Conservation (phyloP, 1,140 invertebrate genomes). For the Rhyacophila brunnea region DNA sequence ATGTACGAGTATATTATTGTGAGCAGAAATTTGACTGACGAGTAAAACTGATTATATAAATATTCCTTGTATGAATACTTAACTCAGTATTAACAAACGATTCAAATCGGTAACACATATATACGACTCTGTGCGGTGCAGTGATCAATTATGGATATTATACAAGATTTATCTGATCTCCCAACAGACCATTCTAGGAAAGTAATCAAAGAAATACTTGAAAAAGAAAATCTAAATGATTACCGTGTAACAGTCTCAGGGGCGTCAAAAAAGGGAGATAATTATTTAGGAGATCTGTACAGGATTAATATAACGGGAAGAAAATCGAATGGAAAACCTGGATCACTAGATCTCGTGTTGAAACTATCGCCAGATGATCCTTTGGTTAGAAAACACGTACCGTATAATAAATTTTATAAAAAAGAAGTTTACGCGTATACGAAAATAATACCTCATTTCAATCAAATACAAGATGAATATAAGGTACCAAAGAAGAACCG, state of each 20-base stretch:
- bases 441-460: constrained; percentile 40
- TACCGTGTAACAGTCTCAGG: background rate
- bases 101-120: no score
- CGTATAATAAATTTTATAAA: constrained; percentile 3
- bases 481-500: constrained; percentile 31
- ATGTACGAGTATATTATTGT: no score
- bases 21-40: no score
- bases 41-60: no score
- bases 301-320: constrained; percentile 27
- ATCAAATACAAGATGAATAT: constrained; percentile 39
- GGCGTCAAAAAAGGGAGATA: constrained; percentile 40
- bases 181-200: no score
- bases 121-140: no score
- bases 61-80: no score
- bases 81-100: no score
- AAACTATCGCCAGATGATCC: background rate
- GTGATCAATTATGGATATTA: no score
- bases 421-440: constrained; percentile 43
- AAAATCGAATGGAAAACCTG: background rate
- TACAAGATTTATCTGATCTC: no score
- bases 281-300: constrained; percentile 42
- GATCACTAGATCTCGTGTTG: background rate
- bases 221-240: background rate
- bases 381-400: background rate
- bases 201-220: background rate